phyloP scores from a whole-genome alignment of 1,140 invertebrate genomes.

The Parasteatoda tepidariorum region DNA sequence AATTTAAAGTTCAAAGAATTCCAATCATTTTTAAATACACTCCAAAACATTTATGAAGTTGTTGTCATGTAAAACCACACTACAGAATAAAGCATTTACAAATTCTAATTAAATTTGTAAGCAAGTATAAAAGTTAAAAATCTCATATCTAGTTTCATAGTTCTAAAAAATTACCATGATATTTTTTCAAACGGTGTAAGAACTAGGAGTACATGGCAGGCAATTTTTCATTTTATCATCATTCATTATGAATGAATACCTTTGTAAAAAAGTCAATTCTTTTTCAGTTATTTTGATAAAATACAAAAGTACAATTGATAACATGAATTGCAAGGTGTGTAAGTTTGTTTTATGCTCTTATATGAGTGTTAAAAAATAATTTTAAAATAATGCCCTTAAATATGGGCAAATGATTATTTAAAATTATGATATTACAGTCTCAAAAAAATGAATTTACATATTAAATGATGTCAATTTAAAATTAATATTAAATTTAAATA shows the following conservation, averaged over 20 bases:
- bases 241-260: constrained; percentile 18
- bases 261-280: constrained; percentile 24
- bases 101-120: constrained; percentile 30
- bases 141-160: constrained; percentile 28
- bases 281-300: constrained; percentile 12
- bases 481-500: too few relatives aligned
- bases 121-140: constrained; percentile 44
- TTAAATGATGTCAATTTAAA: too few relatives aligned
- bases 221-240: constrained; percentile 14
- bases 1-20: too few relatives aligned
- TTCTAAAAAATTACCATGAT: constrained; percentile 32
- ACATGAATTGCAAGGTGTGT: not conserved
- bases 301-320: constrained; percentile 11
- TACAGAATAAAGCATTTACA: constrained; percentile 32
- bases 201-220: constrained; percentile 53
- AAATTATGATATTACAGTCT: too few relatives aligned
- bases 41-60: too few relatives aligned
- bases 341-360: too few relatives aligned
- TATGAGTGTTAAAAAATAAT: too few relatives aligned
- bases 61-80: constrained; percentile 27
- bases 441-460: too few relatives aligned
- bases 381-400: too few relatives aligned
- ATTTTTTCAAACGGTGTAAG: constrained; percentile 15
- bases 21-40: too few relatives aligned
- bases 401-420: too few relatives aligned